A percentile compares a stretch with the other conserved stretches of the same genome.
Conservation (phyloP, 2,113 vertebrate species). For the Hypanus sabinus region DNA sequence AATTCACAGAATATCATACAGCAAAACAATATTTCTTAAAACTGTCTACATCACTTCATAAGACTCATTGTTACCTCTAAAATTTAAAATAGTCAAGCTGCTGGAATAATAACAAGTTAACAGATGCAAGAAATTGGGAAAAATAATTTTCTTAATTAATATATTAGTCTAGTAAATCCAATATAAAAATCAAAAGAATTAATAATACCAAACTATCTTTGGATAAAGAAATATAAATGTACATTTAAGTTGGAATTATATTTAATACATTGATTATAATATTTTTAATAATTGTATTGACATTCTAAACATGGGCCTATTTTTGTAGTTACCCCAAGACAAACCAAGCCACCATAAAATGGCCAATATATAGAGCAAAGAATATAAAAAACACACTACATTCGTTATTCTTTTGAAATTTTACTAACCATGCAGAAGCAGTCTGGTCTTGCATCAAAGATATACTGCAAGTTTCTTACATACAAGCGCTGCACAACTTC, state of each 20-base stretch:
- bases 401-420: background rate
- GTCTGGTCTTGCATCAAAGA: conserved; percentile 18
- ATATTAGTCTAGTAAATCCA: background rate
- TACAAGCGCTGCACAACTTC: conserved; percentile 25
- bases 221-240: background rate
- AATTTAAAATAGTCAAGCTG: background rate
- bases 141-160: background rate
- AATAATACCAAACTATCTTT: background rate
- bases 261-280: background rate
- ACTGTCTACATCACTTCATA: background rate
- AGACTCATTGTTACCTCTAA: background rate
- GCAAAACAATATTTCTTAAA: background rate
- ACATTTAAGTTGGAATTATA: background rate
- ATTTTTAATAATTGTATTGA: background rate
- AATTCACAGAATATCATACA: background rate
- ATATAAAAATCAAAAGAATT: background rate
- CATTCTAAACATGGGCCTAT: background rate
- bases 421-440: conserved; percentile 18
- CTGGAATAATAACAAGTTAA: background rate
- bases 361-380: no score
- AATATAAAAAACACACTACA: background rate
- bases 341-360: background rate
- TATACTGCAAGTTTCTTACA: background rate
- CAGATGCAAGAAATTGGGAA: background rate
- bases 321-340: background rate